Base-by-base conservation (phyloP, 2,888 invertebrate species). In the Lasioglossum vierecki region DNA sequence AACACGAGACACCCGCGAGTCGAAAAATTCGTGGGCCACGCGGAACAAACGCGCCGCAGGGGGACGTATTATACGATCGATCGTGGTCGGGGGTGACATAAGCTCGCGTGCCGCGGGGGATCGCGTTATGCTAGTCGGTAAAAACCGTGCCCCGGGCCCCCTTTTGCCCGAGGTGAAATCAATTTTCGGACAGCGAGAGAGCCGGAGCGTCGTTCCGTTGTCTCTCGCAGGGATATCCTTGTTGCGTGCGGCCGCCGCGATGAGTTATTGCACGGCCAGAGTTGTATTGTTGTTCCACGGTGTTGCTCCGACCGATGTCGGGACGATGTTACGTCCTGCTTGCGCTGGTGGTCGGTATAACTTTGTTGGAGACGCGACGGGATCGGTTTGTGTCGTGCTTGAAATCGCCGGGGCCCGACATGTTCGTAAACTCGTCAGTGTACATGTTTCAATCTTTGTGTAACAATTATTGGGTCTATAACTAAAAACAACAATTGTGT, bases 21-120 rank as follows among this genome's bases (percentile, higher is more conserved):
- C 84, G 90, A 53, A 15, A 88, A 85, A 91, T 91, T 89, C 88
- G 86, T 71, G 82, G 86, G 82, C 83, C 82, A 66, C 68, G 57
- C 26, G 89, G 76, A 89, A 86, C 85, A 88, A 89, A 88, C 83
- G 70, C 79, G 49, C 78, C 79, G 74, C 83, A 44, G 88, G 86
- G 78, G 57, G 79, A 78, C 84, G 82, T 82, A 88, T 82, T 82
- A 82, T 87, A 86, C 81, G 88, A 79, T 30, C 87, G 79, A 80
- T 85, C 82, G 78, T 68, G 46, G 26, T 66, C 72, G 74, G 41
- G 18, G 63, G 63, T n/a, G 57, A 18, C 35, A 18, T 53, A 35
- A 46, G 77, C 60, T 86, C 86, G 76, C 85, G 82, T 82, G 77
- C 82, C 79, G 79, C 77, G 80, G 76, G 76, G 66, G 30, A 84